Conservation (phyloP, 2,797 vertebrate genomes). For the Hirundo rustica region DNA sequence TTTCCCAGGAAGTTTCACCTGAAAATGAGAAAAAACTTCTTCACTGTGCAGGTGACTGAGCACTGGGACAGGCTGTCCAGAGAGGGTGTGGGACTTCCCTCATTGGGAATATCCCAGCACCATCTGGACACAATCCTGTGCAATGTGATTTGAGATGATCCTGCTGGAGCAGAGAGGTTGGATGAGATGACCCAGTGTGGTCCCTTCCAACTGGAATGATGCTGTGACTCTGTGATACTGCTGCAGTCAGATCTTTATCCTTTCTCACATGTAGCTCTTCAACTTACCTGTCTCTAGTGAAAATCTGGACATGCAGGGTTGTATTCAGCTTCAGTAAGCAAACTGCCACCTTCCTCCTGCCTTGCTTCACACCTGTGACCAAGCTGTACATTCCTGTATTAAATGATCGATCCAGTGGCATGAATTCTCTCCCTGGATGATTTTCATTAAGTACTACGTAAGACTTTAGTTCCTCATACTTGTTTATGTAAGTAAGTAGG, state of each 20-base stretch:
- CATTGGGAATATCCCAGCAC: not conserved
- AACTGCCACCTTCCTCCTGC: not conserved
- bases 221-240: not conserved
- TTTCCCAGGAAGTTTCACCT: not conserved
- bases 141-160: not conserved
- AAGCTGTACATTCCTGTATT: not conserved
- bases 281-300: not conserved
- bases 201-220: fast-evolving
- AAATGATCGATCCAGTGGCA: not conserved
- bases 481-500: not conserved
- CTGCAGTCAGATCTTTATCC: not conserved
- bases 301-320: not conserved
- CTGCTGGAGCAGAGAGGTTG: not conserved
- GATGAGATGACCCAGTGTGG: not conserved
- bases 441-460: not conserved
- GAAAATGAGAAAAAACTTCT: not conserved
- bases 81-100: not conserved
- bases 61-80: not conserved
- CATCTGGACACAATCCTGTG: not conserved
- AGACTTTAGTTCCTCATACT: not conserved
- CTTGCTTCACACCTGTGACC: not conserved
- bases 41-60: fast-evolving
- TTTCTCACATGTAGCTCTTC: not conserved
- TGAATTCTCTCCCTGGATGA: not conserved
- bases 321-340: not conserved